These are phyloP conservation scores for Auanema sp. DNA, from an alignment of 2,888 invertebrate genomes.

Conservation along the genomic window DNA sequence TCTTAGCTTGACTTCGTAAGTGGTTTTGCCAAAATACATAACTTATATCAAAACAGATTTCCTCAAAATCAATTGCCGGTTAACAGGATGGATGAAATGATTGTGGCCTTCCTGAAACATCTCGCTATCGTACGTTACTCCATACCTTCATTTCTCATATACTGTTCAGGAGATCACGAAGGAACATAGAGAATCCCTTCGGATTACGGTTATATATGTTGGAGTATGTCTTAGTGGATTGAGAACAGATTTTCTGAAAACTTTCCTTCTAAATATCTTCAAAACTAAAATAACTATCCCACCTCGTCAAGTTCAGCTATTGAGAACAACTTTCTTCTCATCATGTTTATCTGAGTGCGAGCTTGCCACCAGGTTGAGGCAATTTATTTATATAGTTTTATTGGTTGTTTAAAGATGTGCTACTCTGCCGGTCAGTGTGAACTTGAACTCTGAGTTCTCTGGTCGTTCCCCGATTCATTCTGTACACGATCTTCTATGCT, in stretches of 20 bases:
- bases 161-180: no score
- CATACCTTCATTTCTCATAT: no score
- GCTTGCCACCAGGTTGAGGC: no score
- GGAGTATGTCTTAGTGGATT: constrained; percentile 8
- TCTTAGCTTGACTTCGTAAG: constrained; percentile 29
- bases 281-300: constrained; percentile 18
- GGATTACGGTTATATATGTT: neutral
- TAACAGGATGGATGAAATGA: no score
- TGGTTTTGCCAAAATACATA: neutral
- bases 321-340: neutral
- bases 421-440: constrained; percentile 15
- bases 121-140: no score
- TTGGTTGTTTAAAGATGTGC: constrained; percentile 25
- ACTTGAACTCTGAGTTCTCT: constrained; percentile 13
- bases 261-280: constrained; percentile 21
- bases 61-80: no score
- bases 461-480: constrained; percentile 25
- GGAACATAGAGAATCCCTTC: no score
- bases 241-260: constrained; percentile 15
- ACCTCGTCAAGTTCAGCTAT: constrained; percentile 9
- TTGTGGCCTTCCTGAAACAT: no score
- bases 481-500: constrained; percentile 23
- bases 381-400: no score
- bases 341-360: no score
- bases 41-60: no score